Evolutionary conservation across 2,113 vertebrate genomes (phyloP).

Genomic region (Dermatemys mawii): DNA sequence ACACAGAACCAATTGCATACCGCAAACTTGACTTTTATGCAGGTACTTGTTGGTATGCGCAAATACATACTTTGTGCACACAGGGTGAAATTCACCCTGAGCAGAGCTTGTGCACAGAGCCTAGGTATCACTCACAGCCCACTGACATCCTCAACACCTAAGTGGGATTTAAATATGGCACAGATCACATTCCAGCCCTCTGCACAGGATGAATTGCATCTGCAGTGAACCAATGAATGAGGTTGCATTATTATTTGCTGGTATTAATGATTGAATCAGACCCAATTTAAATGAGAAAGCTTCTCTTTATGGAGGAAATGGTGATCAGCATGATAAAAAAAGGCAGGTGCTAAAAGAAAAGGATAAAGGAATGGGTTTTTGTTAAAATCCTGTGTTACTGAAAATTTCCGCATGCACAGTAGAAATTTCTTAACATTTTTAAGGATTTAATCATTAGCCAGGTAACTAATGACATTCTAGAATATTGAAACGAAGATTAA

Average conservation of each 20-base stretch:
- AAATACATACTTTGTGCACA: not conserved
- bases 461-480: not conserved
- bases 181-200: not conserved
- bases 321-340: not conserved
- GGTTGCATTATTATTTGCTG: constrained; percentile 16
- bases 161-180: not conserved
- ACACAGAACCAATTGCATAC: accelerated
- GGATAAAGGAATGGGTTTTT: not conserved
- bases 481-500: not conserved
- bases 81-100: not conserved
- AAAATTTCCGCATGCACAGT: not conserved
- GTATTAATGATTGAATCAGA: not conserved
- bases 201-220: constrained; percentile 42
- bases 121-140: not conserved
- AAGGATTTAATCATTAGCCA: not conserved
- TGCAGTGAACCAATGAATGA: accelerated
- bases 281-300: not conserved
- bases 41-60: accelerated
- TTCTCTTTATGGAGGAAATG: not conserved
- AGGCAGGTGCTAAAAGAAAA: not conserved
- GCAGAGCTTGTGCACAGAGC: not conserved
- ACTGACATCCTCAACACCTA: not conserved
- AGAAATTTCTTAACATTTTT: not conserved
- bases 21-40: accelerated
- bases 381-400: not conserved